A percentile compares a stretch with the other conserved stretches of the same genome.
These are phyloP conservation scores for Salpingus planirostris DNA, from an alignment of 2,888 invertebrate species.

Conservation along the genomic window DNA sequence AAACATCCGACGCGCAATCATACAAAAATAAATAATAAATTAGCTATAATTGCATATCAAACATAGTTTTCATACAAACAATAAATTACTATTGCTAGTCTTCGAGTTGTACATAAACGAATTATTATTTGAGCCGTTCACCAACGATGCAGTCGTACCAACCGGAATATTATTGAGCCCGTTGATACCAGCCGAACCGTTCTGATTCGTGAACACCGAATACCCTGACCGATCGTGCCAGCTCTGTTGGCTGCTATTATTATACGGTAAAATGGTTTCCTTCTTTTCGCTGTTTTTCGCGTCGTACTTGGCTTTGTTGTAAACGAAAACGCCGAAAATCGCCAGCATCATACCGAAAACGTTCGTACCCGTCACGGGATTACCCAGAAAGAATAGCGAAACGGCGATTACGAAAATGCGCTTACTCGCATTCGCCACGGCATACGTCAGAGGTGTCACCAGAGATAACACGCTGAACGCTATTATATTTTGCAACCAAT, in stretches of 20 bases:
- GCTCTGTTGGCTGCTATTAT: conserved; percentile 37
- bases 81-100: conserved; percentile 32
- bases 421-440: conserved; percentile 92
- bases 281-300: conserved; percentile 47
- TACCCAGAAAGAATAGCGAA: conserved; percentile 77
- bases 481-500: conserved; percentile 90
- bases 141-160: conserved; percentile 21
- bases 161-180: conserved; percentile 22
- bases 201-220: conserved; percentile 42
- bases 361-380: conserved; percentile 84
- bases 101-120: conserved; percentile 28
- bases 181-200: conserved; percentile 13
- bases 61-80: conserved; percentile 32
- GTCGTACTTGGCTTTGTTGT: conserved; percentile 79
- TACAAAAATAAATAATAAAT: not conserved
- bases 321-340: conserved; percentile 79
- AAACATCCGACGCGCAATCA: not conserved
- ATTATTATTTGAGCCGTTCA: conserved; percentile 28
- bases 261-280: conserved; percentile 48
- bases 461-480: conserved; percentile 88
- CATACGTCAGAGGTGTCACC: conserved; percentile 91
- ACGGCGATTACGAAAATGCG: conserved; percentile 84
- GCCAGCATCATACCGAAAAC: conserved; percentile 86
- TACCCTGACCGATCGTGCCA: conserved; percentile 58
- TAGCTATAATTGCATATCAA: not conserved